Conservation (phyloP, 2,113 vertebrate genomes). For the Hyaena hyaena region DNA sequence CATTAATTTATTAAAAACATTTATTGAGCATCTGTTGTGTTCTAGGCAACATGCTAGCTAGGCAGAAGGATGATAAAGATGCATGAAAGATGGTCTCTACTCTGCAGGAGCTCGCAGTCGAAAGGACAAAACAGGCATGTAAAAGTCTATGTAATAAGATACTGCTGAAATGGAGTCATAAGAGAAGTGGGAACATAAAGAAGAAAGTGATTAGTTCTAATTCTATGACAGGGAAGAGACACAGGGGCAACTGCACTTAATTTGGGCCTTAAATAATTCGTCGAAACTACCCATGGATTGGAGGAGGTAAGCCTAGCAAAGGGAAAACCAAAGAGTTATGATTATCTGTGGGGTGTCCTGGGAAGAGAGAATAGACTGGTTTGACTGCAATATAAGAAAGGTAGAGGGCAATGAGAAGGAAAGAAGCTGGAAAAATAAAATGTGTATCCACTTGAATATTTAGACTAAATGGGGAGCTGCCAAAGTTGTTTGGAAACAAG, state of each 20-base stretch:
- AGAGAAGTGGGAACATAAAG: neutral
- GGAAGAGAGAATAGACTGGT: neutral
- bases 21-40: constrained; percentile 45
- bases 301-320: neutral
- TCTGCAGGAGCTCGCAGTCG: neutral
- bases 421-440: neutral
- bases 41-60: neutral
- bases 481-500: neutral
- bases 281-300: neutral
- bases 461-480: neutral
- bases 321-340: neutral
- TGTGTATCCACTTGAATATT: neutral
- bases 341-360: neutral
- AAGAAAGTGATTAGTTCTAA: neutral
- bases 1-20: constrained; percentile 58
- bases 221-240: neutral
- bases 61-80: neutral
- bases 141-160: neutral
- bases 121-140: neutral
- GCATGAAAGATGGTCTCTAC: neutral
- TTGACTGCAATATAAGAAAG: neutral
- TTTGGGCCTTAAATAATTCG: neutral
- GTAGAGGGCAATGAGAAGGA: neutral
- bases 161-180: neutral
- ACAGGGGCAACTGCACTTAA: neutral